These are phyloP conservation scores for Taphrorychus bicolor DNA, from an alignment of 2,888 invertebrate species.

Conservation along the genomic window DNA sequence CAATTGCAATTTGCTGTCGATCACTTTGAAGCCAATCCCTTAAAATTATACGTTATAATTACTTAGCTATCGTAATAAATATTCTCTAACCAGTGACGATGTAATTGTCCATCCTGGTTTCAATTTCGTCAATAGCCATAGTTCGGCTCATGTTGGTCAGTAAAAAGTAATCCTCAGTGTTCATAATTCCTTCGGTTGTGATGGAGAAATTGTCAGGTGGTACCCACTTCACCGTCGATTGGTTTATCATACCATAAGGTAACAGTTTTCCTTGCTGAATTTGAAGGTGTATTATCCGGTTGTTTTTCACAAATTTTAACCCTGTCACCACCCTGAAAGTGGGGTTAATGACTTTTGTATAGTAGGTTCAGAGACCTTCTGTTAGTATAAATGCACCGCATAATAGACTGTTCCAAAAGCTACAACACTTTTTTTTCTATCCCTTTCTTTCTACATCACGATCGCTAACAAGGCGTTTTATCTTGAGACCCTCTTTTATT, in stretches of 20 bases:
- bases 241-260: conserved; percentile 71
- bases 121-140: background rate
- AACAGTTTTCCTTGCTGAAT: conserved; percentile 75
- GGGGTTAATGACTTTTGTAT: too few species aligned
- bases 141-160: background rate
- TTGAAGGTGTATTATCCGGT: conserved; percentile 82
- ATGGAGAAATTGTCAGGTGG: conserved; percentile 69
- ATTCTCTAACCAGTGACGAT: background rate
- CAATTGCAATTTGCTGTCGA: background rate
- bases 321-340: conserved; percentile 82
- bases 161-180: background rate
- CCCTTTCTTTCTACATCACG: too few species aligned
- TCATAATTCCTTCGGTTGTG: conserved; percentile 52
- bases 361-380: too few species aligned
- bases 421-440: conserved; percentile 61
- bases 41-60: background rate
- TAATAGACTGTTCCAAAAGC: background rate
- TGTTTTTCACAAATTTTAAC: conserved; percentile 72
- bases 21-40: background rate
- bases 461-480: too few species aligned
- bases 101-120: background rate
- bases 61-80: background rate
- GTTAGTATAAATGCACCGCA: too few species aligned
- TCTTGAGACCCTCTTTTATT: too few species aligned
- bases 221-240: conserved; percentile 70